Base-by-base conservation (phyloP, 2,113 vertebrate genomes). In the Pipra filicauda region DNA sequence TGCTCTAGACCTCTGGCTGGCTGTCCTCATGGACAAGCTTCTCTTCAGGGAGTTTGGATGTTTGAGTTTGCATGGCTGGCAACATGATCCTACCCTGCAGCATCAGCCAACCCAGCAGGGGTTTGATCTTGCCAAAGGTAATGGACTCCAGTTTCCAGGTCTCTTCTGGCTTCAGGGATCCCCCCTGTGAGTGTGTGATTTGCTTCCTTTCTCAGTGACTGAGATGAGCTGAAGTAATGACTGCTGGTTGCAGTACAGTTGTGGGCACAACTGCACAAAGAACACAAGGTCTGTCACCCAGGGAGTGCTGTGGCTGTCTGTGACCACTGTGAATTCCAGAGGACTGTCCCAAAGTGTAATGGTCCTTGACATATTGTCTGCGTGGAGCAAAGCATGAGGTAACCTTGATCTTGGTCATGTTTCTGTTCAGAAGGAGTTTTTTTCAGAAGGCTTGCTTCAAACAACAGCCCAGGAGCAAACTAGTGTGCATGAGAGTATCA, bases 371-470 rank as follows among this genome's bases (percentile, higher is more conserved):
- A 28, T 7, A 3, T 17, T 39, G 18, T 31, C 37, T 83, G 4
- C 11, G 30, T 35, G 18, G 37, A 74, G 41, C 35, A 73, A 73
- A 46, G 18, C 33, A 27, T 57, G 15, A 69, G 8, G 9, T 55
- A 44, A 71, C 22, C 11, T 55, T 0, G 0, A 16, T 28, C 43
- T 75, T 61, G 2, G 4, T 39, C 52, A 16, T 15, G 6, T 37
- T 39, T 71, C 35, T 52, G 15, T 17, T 52, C 19, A 30, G 69
- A 85, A 80, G 27, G 12, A 62, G 26, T 54, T 33, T 31, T 49
- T 76, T 19, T 7, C 48, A 23, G 27, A 73, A 80, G 46, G 5
- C 28, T 57, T 23, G 2, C 8, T 84, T 19, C 12, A 44, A 74
- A 44, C 0, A 14, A 18, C 26, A 90, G 14, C 13, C 17, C 23